Evolutionary conservation across 2,797 vertebrate species (phyloP).

Genomic region (Phyllotis vaccarum): DNA sequence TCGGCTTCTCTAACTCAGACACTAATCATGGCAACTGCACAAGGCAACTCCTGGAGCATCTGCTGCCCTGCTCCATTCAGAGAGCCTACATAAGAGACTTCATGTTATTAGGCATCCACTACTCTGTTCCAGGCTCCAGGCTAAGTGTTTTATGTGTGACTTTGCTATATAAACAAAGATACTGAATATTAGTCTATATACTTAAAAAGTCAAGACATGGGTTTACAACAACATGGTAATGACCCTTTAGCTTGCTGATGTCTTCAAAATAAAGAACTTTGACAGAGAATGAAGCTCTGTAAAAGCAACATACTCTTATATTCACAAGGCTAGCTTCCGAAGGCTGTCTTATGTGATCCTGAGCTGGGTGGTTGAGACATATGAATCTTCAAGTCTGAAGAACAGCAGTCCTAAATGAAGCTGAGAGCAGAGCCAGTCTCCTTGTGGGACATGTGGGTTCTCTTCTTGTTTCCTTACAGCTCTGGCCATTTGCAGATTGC

Average conservation of each 20-base stretch:
- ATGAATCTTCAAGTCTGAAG: neutral
- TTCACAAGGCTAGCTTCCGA: neutral
- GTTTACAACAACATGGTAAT: neutral
- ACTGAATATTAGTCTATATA: neutral
- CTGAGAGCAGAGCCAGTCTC: neutral
- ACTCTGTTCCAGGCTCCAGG: neutral
- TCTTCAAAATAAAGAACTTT: neutral
- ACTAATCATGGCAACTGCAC: neutral
- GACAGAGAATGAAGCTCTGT: neutral
- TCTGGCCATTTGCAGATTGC: neutral
- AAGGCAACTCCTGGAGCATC: neutral
- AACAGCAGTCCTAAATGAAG: neutral
- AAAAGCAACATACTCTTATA: neutral
- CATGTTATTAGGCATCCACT: neutral
- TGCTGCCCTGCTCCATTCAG: neutral
- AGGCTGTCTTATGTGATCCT: neutral
- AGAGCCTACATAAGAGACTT: neutral
- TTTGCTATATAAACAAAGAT: neutral
- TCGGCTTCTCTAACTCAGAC: neutral
- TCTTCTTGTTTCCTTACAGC: neutral
- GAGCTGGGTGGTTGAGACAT: neutral
- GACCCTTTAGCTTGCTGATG: neutral
- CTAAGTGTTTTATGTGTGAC: neutral
- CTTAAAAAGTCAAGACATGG: neutral
- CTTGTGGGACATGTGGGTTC: too few relatives aligned